A percentile compares a stretch with the other conserved stretches of the same genome.
Conservation (phyloP, 2,797 vertebrate genomes). For the Cryptoprocta ferox region DNA sequence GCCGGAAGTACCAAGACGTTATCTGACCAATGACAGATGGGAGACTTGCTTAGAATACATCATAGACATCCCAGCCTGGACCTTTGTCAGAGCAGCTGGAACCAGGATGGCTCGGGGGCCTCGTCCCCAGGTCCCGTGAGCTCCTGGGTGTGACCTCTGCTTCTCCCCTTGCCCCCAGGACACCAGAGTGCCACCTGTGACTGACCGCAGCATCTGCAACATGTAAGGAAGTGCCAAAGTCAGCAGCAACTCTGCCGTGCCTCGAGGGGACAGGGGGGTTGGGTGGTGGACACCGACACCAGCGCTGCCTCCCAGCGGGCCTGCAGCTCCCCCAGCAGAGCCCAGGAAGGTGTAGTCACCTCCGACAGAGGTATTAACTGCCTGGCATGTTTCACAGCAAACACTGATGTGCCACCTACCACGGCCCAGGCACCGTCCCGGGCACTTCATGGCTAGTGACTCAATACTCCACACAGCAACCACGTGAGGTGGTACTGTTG, state of each 20-base stretch:
- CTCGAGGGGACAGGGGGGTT: fast-evolving
- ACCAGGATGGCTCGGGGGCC: not conserved
- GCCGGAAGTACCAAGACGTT: not conserved
- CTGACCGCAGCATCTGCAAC: not conserved
- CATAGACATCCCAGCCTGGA: not conserved
- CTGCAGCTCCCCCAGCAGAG: not conserved
- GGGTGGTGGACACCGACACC: not conserved
- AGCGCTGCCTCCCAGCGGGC: not conserved
- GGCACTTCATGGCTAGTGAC: not conserved
- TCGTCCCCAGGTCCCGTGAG: not conserved
- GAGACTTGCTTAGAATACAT: not conserved
- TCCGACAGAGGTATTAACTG: not conserved
- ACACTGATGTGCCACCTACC: not conserved
- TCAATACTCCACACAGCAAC: not conserved
- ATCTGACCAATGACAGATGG: not conserved
- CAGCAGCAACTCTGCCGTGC: not conserved
- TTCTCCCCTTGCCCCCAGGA: not conserved
- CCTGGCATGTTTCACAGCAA: not conserved
- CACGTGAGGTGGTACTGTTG: fast-evolving
- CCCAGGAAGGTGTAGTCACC: not conserved
- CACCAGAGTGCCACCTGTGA: not conserved
- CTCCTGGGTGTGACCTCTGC: not conserved
- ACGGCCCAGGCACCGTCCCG: fast-evolving
- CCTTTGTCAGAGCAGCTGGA: not conserved
- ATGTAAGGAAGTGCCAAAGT: not conserved